Base-by-base conservation (phyloP, 1,140 invertebrate genomes). In the Melanaphis sacchari region DNA sequence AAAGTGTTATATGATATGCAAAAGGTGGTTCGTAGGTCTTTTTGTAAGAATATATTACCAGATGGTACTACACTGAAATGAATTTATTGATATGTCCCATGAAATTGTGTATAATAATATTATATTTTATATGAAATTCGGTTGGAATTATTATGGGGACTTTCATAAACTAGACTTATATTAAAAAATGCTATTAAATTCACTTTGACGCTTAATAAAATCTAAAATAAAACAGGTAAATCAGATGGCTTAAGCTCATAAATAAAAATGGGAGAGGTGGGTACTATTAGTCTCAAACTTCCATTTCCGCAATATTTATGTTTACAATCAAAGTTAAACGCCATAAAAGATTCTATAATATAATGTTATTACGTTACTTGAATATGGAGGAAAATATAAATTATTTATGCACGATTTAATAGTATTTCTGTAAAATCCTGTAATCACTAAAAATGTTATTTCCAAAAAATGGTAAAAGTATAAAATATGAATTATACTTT, bases 191-290 rank as follows among this genome's bases (percentile, higher is more conserved):
- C 24, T 76, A n/a, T 5, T n/a, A n/a, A 76, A 76, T 76, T 76
- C 59, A n/a, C n/a, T 76, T 76, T 15, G 59, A n/a, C n/a, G 59
- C n/a, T 76, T 76, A 76, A 76, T 76, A 76, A 76, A 76, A 76
- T 76, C 15, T 76, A 76, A 76, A 76, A 76, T 76, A 76, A 76
- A 76, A 76, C 59, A 76, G 59, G 59, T 76, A 76, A 76, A 76
- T 76, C 59, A 76, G 59, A n/a, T 4, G 59, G n/a, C n/a, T n/a
- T 76, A 76, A n/a, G 31, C n/a, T 4, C 31, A 76, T 76, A 76
- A 76, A 76, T 76, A 76, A 76, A 76, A 18, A n/a, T 22, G n/a
- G 59, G 31, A 5, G 59, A 18, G 59, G 59, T 76, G 59, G 59
- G 59, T n/a, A 18, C 59, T 66, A 66, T 66, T 66, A 66, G 59